phyloP scores from a whole-genome alignment of 53 echinoderm and acorn worm species.

The Glandiceps talaboti region DNA sequence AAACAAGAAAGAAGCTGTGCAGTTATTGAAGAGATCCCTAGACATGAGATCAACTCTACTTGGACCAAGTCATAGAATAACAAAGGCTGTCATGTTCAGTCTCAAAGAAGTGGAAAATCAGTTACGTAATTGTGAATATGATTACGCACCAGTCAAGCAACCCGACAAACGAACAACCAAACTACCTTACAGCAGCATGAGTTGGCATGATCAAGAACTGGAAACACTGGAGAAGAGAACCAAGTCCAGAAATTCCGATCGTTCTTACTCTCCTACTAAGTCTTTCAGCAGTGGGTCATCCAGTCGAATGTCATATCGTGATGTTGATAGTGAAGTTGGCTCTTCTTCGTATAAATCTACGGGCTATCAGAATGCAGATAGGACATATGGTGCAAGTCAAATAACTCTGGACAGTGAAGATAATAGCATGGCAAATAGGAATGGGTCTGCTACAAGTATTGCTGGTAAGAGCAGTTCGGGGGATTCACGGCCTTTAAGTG shows the following conservation, averaged over 20 bases:
- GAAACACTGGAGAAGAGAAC: slow-evolving; percentile 31
- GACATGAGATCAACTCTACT: slow-evolving; percentile 67
- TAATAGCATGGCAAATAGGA: no score
- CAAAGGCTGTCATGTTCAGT: slow-evolving; percentile 38
- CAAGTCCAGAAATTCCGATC: slow-evolving; percentile 13
- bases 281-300: not conserved
- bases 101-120: slow-evolving; percentile 51
- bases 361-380: slow-evolving; percentile 6
- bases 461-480: not conserved
- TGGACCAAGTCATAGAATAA: slow-evolving; percentile 62
- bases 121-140: slow-evolving; percentile 45
- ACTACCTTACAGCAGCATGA: slow-evolving; percentile 45
- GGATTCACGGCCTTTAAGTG: not conserved
- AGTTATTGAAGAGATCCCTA: slow-evolving; percentile 38
- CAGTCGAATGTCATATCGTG: not conserved
- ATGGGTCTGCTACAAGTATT: not conserved
- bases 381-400: not conserved
- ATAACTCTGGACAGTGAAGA: no score
- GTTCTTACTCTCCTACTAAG: not conserved
- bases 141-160: slow-evolving; percentile 43
- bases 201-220: slow-evolving; percentile 59
- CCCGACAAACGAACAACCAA: slow-evolving; percentile 39
- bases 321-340: not conserved
- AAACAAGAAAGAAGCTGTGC: slow-evolving; percentile 71
- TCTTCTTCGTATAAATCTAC: slow-evolving; percentile 7